These are phyloP conservation scores for Tachystola acroxantha DNA, from an alignment of 2,888 invertebrate species.

Conservation along the genomic window DNA sequence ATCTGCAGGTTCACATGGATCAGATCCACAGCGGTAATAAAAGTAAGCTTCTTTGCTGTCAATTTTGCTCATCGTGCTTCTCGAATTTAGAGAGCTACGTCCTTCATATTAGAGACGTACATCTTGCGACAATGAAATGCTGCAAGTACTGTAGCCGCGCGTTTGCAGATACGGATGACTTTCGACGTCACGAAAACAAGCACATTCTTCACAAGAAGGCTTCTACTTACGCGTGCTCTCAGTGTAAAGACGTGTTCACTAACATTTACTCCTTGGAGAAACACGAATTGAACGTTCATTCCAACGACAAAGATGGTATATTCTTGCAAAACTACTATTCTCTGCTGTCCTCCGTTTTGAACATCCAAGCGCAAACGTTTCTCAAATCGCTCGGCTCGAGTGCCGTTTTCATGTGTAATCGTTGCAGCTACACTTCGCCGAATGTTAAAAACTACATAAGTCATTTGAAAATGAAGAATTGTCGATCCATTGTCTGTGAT, in stretches of 20 bases:
- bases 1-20: conserved; percentile 39
- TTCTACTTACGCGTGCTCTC: conserved; percentile 34
- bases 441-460: conserved; percentile 26
- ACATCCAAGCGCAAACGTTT: conserved; percentile 35
- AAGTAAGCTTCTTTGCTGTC: conserved; percentile 25
- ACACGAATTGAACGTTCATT: conserved; percentile 32
- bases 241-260: conserved; percentile 32
- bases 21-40: conserved; percentile 36
- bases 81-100: conserved; percentile 34
- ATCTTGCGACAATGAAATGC: conserved; percentile 29
- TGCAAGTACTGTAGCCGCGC: conserved; percentile 44
- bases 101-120: conserved; percentile 39
- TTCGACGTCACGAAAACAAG: conserved; percentile 33
- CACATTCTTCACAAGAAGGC: conserved; percentile 24
- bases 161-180: conserved; percentile 23
- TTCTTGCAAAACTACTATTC: conserved; percentile 31
- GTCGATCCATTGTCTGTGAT: conserved; percentile 31
- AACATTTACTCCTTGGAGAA: conserved; percentile 24
- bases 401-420: conserved; percentile 24
- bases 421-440: conserved; percentile 25
- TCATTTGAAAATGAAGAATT: conserved; percentile 34
- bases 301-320: conserved; percentile 30
- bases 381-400: conserved; percentile 22
- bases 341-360: conserved; percentile 37
- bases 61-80: conserved; percentile 34